phyloP scores from a whole-genome alignment of 1,140 invertebrate genomes.

The Pteromalus puparum region DNA sequence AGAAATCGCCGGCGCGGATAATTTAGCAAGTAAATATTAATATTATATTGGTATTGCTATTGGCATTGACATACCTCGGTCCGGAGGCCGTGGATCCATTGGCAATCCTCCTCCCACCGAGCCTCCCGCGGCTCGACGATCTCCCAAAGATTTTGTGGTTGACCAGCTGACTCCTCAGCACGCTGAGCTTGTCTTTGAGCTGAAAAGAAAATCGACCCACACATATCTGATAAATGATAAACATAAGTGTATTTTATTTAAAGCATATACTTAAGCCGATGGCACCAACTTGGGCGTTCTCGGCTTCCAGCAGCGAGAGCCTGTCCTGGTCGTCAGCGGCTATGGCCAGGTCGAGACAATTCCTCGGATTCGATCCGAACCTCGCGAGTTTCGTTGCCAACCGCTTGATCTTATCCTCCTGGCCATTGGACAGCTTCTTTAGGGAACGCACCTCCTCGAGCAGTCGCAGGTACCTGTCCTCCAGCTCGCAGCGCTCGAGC shows the following conservation, averaged over 20 bases:
- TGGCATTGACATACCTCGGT: too few species aligned
- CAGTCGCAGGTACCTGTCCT: conserved; percentile 70
- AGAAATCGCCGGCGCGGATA: too few species aligned
- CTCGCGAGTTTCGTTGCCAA: conserved; percentile 71
- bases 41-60: too few species aligned
- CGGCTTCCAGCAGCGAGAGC: conserved; percentile 63
- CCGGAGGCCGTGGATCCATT: conserved; percentile 48
- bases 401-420: conserved; percentile 72
- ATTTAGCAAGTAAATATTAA: too few species aligned
- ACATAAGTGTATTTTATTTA: not conserved
- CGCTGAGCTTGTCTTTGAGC: conserved; percentile 69
- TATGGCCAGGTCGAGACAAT: conserved; percentile 59
- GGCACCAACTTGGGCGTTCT: conserved; percentile 69
- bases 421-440: conserved; percentile 69
- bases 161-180: conserved; percentile 68
- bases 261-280: too few species aligned
- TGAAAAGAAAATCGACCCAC: conserved; percentile 52
- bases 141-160: conserved; percentile 65
- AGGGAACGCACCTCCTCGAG: conserved; percentile 66
- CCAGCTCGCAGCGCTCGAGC: conserved; percentile 69
- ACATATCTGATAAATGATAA: conserved; percentile 4
- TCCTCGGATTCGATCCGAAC: conserved; percentile 63
- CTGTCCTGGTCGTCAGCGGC: conserved; percentile 63
- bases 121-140: conserved; percentile 64
- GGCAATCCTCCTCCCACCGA: conserved; percentile 54